Percentiles rank a stretch among this genome's conserved stretches.
Evolutionary conservation across 2,113 vertebrate genomes (phyloP).

Genomic region (Ifrita kowaldi): DNA sequence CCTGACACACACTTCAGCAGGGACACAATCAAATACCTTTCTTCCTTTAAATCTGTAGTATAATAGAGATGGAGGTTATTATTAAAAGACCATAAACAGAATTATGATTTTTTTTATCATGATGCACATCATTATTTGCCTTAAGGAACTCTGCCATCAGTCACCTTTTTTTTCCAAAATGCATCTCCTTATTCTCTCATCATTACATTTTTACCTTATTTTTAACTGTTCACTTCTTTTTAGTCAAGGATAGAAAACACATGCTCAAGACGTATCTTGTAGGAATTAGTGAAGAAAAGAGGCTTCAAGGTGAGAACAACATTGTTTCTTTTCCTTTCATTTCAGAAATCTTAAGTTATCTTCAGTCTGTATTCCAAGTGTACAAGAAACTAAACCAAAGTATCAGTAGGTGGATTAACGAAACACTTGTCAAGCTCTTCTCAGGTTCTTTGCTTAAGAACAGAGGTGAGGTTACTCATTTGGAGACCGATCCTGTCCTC

Average conservation of each 20-base stretch:
- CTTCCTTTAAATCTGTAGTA: neutral
- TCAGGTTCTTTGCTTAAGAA: neutral
- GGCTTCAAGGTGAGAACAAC: conserved; percentile 1
- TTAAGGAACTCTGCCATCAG: neutral
- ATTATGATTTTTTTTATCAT: neutral
- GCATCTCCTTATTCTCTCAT: neutral
- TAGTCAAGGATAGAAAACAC: neutral
- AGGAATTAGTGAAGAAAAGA: conserved; percentile 4
- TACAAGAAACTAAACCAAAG: neutral
- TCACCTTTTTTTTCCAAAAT: neutral
- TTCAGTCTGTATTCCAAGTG: neutral
- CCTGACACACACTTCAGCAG: neutral
- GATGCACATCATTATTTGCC: neutral
- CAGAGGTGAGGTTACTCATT: neutral
- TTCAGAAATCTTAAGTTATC: neutral
- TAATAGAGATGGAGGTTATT: neutral
- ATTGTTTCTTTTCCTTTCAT: neutral
- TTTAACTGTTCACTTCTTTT: neutral
- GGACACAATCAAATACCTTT: neutral
- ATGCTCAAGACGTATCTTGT: neutral
- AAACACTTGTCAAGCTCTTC: conserved; percentile 9
- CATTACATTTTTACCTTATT: neutral
- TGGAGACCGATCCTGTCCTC: neutral
- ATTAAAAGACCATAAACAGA: neutral
- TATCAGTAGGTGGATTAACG: neutral